phyloP scores from a whole-genome alignment of 1,140 invertebrate species.

The Trachelipus rathkii region DNA sequence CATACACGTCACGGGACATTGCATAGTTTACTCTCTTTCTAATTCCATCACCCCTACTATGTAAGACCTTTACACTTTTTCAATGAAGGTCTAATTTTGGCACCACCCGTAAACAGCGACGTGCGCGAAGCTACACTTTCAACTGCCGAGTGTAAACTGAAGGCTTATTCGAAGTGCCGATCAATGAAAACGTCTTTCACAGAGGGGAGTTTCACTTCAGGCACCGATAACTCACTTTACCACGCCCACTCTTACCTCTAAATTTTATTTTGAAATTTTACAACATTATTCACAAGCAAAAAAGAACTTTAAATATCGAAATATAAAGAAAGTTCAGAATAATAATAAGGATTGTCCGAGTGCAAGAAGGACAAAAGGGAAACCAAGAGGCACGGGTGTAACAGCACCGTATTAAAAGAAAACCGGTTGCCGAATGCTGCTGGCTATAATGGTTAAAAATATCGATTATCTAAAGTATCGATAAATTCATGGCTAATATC shows the following conservation, averaged over 20 bases:
- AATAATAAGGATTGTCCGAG: neutral
- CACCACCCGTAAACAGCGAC: neutral
- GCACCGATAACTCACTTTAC: neutral
- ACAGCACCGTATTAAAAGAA: neutral
- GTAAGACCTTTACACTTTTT: neutral
- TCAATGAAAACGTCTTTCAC: conserved; percentile 10
- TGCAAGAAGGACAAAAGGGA: neutral
- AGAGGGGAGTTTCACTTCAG: conserved; percentile 6
- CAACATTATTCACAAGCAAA: neutral
- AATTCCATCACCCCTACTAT: neutral
- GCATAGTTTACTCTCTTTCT: neutral
- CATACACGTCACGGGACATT: conserved; percentile 69
- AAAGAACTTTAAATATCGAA: neutral
- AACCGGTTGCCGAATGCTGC: conserved; percentile 2
- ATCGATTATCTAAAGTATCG: too few relatives aligned
- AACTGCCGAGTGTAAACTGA: neutral
- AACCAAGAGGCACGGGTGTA: neutral
- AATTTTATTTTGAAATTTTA: neutral
- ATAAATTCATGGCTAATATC: too few relatives aligned
- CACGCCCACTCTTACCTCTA: neutral
- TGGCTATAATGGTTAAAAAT: neutral
- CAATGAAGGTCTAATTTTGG: neutral
- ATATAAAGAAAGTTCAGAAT: neutral
- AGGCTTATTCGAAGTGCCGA: neutral
- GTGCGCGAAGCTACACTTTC: neutral